A percentile compares a stretch with the other conserved stretches of the same genome.
Conservation (phyloP, 2,113 vertebrate genomes). For the Charadrius vociferus region DNA sequence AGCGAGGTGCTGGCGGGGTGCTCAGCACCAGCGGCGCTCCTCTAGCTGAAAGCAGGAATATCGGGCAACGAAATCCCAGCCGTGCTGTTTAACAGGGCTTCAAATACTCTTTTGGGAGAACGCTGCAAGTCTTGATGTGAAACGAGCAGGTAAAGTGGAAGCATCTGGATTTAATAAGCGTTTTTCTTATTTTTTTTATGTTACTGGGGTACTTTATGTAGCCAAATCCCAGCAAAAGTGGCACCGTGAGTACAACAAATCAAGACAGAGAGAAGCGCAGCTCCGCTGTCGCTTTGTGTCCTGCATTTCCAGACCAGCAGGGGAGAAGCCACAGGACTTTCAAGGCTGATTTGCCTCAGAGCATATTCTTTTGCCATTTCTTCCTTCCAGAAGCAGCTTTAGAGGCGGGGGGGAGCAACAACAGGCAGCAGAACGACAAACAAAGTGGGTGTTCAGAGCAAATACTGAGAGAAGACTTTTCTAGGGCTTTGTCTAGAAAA, state of each 20-base stretch:
- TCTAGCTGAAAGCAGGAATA: not conserved
- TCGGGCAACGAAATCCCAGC: not conserved
- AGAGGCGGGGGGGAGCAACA: not conserved
- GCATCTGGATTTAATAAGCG: not conserved
- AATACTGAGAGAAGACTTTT: not conserved
- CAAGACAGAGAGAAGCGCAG: not conserved
- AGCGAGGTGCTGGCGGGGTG: not conserved
- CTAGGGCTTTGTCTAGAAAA: not conserved
- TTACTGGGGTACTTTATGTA: not conserved
- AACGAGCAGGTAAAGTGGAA: not conserved
- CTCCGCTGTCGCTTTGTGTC: not conserved
- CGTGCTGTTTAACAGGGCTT: not conserved
- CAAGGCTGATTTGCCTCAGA: not conserved
- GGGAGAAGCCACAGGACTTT: not conserved
- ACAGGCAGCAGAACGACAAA: not conserved
- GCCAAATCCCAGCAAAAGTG: not conserved
- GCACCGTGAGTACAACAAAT: fast-evolving
- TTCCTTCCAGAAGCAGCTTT: not conserved
- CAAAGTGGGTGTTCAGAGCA: not conserved
- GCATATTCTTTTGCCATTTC: not conserved
- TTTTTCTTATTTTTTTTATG: not conserved
- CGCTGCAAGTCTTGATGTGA: not conserved
- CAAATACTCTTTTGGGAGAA: not conserved
- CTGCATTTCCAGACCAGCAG: not conserved
- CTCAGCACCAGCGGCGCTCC: not conserved